These are phyloP conservation scores for Standfussiana lucernea DNA, from an alignment of 2,888 invertebrate species.

Conservation along the genomic window DNA sequence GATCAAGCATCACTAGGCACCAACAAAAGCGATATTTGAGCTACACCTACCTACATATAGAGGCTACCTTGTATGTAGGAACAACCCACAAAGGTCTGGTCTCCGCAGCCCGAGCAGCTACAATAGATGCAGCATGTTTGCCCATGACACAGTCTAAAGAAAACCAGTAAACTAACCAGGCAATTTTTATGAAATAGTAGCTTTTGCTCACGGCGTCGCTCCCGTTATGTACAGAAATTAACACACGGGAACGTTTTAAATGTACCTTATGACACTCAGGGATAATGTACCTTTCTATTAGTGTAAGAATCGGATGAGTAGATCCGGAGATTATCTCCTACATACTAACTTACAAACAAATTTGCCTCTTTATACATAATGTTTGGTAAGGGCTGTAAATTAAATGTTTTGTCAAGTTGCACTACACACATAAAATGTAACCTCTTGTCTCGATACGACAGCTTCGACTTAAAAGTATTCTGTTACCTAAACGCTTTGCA, in stretches of 20 bases:
- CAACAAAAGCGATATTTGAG: slow-evolving; percentile 15
- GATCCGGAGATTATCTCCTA: not conserved
- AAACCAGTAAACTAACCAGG: not conserved
- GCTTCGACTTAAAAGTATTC: not conserved
- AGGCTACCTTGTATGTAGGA: not conserved
- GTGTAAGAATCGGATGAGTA: not conserved
- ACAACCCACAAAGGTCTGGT: slow-evolving; percentile 15
- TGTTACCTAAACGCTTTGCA: not conserved
- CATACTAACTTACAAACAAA: not conserved
- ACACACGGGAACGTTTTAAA: not conserved
- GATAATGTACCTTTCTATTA: not conserved
- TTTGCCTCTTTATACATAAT: not conserved
- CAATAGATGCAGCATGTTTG: slow-evolving; percentile 58
- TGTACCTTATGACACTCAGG: not conserved
- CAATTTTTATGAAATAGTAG: not conserved
- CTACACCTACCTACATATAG: not conserved
- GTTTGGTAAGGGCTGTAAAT: not conserved
- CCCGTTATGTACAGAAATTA: not conserved
- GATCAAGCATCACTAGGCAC: not conserved
- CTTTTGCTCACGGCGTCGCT: not conserved
- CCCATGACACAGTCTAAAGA: not conserved
- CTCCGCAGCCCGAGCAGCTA: slow-evolving; percentile 18
- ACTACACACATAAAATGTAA: no score
- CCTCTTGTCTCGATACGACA: not conserved
- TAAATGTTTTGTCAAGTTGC: no score